Base-by-base conservation (phyloP, 2,888 invertebrate species). In the Luperina testacea region DNA sequence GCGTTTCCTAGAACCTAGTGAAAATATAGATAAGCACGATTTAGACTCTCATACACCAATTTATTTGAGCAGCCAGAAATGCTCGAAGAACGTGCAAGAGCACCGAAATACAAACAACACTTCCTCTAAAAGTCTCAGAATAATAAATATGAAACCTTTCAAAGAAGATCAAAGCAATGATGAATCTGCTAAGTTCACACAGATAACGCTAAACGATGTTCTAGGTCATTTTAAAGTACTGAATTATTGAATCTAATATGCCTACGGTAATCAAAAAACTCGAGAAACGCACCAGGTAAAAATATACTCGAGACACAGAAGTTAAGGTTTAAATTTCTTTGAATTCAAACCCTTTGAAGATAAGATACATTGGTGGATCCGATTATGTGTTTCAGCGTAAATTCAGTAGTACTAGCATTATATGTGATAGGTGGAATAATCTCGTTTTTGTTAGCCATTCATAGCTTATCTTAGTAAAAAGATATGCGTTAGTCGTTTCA, bases 221-320 rank as follows among this genome's bases (percentile, higher is more conserved):
- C 85, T 87, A 86, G 87, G 85, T 69, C 75, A 73, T 84, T 67
- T 69, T 79, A 74, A 74, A 87, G 84, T 74, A 87, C 84, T 77
- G 72, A 74, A 77, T 74, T 73, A 83, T 78, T 81, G 38, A 70
- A 84, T 64, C 64, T 73, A 67, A 71, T 81, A 87, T 71, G 78
- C 78, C 81, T 84, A 73, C 68, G 71, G 71, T 77, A 71, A 79
- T 79, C 63, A 77, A 65, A 78, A 57, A 45, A 71, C 75, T 87
- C n/a, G 57, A 79, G 75, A 79, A 57, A 57, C 9, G 1, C 5
- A 24, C 3, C 57, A 59, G 9, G 45, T 48, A 38, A 77, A 79
- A 72, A 70, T 61, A 9, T 0, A 48, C 74, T 57, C 71, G 9
- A 9, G 0, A 0, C 0, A 0, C 0, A 5, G 6, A 8, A 2